phyloP scores from a whole-genome alignment of 2,113 vertebrate species.

The Vidua macroura region DNA sequence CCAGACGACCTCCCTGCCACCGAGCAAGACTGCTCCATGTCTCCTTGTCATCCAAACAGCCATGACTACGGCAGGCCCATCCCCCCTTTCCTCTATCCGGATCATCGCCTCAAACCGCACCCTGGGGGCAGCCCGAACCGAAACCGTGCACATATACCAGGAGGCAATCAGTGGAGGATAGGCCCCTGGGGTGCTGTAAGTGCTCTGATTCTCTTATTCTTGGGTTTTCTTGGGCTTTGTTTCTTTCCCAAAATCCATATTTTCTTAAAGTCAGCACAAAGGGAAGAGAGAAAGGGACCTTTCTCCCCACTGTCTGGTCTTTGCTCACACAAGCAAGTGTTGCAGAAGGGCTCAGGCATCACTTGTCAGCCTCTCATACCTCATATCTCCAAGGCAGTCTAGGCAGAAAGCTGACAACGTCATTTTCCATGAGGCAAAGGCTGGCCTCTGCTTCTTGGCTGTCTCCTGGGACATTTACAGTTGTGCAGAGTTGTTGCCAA shows the following conservation, averaged over 20 bases:
- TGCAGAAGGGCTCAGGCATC: neutral
- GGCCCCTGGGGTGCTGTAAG: constrained; percentile 98
- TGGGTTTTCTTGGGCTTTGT: neutral
- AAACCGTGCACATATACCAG: constrained; percentile 67
- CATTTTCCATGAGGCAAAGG: neutral
- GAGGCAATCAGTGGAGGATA: constrained; percentile 91
- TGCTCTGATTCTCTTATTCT: neutral
- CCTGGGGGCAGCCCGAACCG: constrained; percentile 57
- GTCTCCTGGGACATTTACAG: neutral
- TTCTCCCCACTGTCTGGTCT: neutral
- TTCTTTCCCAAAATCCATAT: neutral
- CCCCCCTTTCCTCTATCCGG: constrained; percentile 71
- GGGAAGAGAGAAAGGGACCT: neutral
- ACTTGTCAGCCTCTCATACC: neutral
- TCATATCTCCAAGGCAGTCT: neutral
- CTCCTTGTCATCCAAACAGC: constrained; percentile 84
- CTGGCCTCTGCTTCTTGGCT: neutral
- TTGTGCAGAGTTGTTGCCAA: neutral
- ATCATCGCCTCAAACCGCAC: constrained; percentile 71
- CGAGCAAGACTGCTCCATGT: constrained; percentile 91
- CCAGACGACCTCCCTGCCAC: constrained; percentile 84
- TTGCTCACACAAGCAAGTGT: neutral
- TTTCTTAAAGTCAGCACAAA: neutral
- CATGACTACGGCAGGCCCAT: constrained; percentile 70
- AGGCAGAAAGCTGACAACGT: neutral